Evolutionary conservation across 2,888 invertebrate genomes (phyloP).

Genomic region (Heteropelma amictum): DNA sequence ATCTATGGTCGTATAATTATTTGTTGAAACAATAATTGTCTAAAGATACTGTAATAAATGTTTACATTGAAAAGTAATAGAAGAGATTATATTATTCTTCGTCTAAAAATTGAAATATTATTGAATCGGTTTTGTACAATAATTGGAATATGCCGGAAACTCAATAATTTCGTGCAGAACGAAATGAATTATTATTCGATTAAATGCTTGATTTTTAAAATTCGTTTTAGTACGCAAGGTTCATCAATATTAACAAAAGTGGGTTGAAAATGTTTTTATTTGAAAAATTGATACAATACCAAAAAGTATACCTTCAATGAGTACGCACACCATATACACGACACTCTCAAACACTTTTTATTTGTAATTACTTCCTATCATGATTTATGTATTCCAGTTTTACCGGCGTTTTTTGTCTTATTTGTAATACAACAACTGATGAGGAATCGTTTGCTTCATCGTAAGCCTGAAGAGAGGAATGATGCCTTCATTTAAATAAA

Average conservation of each 20-base stretch:
- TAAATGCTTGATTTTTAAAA: too few relatives aligned
- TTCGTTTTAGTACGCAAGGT: too few relatives aligned
- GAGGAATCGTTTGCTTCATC: slow-evolving; percentile 1
- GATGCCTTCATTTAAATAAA: background rate
- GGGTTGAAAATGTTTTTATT: slow-evolving; percentile 36
- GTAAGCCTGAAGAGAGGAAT: background rate
- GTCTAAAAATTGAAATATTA: too few relatives aligned
- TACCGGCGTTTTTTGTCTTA: background rate
- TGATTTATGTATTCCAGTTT: slow-evolving; percentile 16
- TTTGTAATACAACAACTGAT: slow-evolving; percentile 34
- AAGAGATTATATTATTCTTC: too few relatives aligned
- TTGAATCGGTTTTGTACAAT: too few relatives aligned
- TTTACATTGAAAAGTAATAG: too few relatives aligned
- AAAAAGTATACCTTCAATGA: slow-evolving; percentile 32
- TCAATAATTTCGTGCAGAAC: too few relatives aligned
- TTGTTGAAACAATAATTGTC: too few relatives aligned
- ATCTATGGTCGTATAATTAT: too few relatives aligned
- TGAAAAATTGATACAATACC: slow-evolving; percentile 45
- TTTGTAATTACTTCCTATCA: slow-evolving; percentile 11
- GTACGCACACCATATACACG: slow-evolving; percentile 13
- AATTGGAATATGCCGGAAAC: background rate
- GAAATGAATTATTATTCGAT: too few relatives aligned
- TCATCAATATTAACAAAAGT: background rate
- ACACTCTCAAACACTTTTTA: background rate
- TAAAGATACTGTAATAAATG: too few relatives aligned